These are phyloP conservation scores for Cheilinus undulatus DNA, from an alignment of 2,113 vertebrate species.

Conservation along the genomic window DNA sequence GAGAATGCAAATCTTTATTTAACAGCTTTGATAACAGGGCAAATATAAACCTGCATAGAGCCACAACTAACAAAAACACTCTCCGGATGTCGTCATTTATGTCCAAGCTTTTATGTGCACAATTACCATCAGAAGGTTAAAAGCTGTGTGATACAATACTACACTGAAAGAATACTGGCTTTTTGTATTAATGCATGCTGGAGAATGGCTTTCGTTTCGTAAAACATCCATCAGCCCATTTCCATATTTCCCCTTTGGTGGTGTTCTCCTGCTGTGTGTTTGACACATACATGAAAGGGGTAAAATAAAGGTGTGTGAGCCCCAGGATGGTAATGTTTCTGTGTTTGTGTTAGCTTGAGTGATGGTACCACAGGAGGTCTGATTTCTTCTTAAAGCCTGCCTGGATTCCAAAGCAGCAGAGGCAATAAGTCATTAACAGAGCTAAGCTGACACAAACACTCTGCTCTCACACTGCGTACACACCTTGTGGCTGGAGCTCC, in stretches of 20 bases:
- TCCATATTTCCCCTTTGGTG: conserved; percentile 28
- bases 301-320: conserved; percentile 3
- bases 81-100: neutral
- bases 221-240: conserved; percentile 33
- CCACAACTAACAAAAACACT: neutral
- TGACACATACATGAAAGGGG: conserved; percentile 37
- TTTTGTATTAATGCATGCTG: neutral
- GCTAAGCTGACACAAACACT: conserved; percentile 24
- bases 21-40: too few species aligned
- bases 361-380: conserved; percentile 37
- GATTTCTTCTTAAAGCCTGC: conserved; percentile 35
- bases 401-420: conserved; percentile 33
- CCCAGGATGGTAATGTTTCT: neutral
- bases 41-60: too few species aligned
- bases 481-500: conserved; percentile 32
- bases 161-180: neutral
- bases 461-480: conserved; percentile 25
- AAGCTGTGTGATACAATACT: neutral
- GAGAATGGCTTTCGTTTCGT: neutral
- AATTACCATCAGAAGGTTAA: neutral
- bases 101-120: neutral
- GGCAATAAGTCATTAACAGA: conserved; percentile 52
- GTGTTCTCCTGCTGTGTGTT: conserved; percentile 37
- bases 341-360: conserved; percentile 22
- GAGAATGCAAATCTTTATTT: too few species aligned